Percentiles rank a stretch among this genome's conserved stretches.
Conservation (phyloP, 2,113 vertebrate species). For the Baryphthengus martii region DNA sequence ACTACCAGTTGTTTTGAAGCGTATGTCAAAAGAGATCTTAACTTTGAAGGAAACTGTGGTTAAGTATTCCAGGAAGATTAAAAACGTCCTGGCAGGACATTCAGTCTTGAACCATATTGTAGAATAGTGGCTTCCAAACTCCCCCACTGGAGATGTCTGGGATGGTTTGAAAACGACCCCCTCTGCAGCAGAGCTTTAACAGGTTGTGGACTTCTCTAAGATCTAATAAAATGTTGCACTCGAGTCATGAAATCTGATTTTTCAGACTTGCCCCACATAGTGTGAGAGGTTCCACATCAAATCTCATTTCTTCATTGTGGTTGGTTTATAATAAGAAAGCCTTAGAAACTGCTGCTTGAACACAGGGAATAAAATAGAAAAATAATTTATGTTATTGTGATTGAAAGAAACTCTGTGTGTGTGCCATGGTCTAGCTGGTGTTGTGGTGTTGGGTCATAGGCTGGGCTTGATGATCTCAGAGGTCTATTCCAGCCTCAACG, state of each 20-base stretch:
- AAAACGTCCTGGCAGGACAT: not conserved
- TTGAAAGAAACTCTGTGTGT: not conserved
- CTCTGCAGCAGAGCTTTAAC: not conserved
- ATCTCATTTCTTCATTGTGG: accelerated
- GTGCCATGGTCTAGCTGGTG: too few relatives aligned
- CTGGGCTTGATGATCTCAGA: too few relatives aligned
- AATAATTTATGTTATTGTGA: not conserved
- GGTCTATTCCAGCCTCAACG: too few relatives aligned
- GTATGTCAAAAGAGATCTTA: not conserved
- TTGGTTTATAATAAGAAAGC: not conserved
- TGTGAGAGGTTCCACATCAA: not conserved
- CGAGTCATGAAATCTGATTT: not conserved
- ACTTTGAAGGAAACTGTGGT: not conserved
- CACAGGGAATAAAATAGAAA: not conserved
- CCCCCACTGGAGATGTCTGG: not conserved
- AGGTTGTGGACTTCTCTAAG: not conserved
- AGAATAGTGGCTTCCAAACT: not conserved
- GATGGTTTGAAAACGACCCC: not conserved
- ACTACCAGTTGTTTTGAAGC: not conserved
- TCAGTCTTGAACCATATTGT: not conserved
- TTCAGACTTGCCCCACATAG: not conserved
- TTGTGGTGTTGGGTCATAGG: too few relatives aligned
- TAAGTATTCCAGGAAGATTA: not conserved
- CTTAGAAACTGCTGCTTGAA: not conserved
- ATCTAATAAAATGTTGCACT: not conserved